Evolutionary conservation across 2,113 vertebrate genomes (phyloP).

Genomic region (Castor canadensis): DNA sequence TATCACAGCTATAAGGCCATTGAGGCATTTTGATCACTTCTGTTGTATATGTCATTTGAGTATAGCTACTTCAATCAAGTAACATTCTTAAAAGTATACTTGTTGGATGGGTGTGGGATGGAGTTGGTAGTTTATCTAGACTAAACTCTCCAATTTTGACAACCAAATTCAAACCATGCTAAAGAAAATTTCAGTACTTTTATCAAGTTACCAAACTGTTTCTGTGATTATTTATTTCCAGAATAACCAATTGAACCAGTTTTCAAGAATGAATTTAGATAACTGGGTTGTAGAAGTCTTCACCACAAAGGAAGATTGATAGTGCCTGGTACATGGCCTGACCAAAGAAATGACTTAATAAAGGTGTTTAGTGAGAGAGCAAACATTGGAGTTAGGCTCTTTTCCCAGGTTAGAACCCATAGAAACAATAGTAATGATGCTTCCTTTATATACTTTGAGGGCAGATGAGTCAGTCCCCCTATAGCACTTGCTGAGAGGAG

Average conservation of each 20-base stretch:
- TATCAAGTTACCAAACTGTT: not conserved
- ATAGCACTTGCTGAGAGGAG: not conserved
- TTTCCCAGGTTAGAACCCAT: not conserved
- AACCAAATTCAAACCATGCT: not conserved
- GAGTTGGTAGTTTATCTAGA: not conserved
- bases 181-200: not conserved
- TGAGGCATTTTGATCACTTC: not conserved
- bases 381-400: not conserved
- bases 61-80: not conserved
- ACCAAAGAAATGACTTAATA: not conserved
- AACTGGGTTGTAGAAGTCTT: not conserved
- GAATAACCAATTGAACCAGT: not conserved
- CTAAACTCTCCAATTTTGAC: not conserved
- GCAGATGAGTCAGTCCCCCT: not conserved
- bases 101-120: not conserved
- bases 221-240: not conserved
- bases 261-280: not conserved
- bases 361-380: not conserved
- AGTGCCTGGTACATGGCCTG: not conserved
- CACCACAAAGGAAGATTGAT: not conserved
- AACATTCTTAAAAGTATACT: not conserved
- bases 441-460: not conserved
- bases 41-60: not conserved
- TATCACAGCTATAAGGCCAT: not conserved
- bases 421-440: not conserved